Percentiles rank a stretch among this genome's conserved stretches.
phyloP scores from a whole-genome alignment of 1,140 invertebrate species.

The Drosophila insularis region DNA sequence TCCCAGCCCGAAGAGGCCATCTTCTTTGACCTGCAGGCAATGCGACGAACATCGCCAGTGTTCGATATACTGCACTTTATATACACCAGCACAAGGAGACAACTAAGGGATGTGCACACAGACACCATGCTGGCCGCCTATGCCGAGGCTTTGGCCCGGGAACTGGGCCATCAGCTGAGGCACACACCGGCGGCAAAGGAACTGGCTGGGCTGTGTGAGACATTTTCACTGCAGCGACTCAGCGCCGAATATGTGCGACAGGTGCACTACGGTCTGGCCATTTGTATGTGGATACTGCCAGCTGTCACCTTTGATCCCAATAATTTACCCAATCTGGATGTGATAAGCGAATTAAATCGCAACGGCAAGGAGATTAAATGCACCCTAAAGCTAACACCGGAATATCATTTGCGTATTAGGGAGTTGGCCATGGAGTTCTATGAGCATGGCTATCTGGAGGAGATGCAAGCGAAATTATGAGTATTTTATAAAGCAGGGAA shows the following conservation, averaged over 20 bases:
- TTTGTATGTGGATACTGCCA: conserved; percentile 80
- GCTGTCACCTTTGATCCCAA: conserved; percentile 78
- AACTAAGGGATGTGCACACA: conserved; percentile 67
- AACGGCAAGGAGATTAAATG: conserved; percentile 74
- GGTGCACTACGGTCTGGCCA: conserved; percentile 75
- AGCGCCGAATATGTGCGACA: conserved; percentile 69
- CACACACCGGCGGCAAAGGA: conserved; percentile 44
- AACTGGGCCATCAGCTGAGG: conserved; percentile 56
- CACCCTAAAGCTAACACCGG: conserved; percentile 70
- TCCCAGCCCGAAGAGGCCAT: conserved; percentile 72
- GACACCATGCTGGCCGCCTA: conserved; percentile 68
- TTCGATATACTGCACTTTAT: conserved; percentile 83
- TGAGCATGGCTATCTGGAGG: conserved; percentile 70
- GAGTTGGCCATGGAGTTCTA: conserved; percentile 78
- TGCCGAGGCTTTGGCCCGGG: conserved; percentile 44
- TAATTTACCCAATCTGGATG: conserved; percentile 78
- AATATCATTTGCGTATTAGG: conserved; percentile 73
- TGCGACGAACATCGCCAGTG: conserved; percentile 83
- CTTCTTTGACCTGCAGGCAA: conserved; percentile 84
- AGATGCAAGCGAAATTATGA: not conserved
- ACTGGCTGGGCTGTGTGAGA: conserved; percentile 43
- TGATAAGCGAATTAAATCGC: conserved; percentile 67
- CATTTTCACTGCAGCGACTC: conserved; percentile 65
- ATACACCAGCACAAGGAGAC: conserved; percentile 75
- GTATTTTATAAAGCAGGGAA: conserved; percentile 21